Base-by-base conservation (phyloP, 1,140 invertebrate genomes). In the Delia radicum region DNA sequence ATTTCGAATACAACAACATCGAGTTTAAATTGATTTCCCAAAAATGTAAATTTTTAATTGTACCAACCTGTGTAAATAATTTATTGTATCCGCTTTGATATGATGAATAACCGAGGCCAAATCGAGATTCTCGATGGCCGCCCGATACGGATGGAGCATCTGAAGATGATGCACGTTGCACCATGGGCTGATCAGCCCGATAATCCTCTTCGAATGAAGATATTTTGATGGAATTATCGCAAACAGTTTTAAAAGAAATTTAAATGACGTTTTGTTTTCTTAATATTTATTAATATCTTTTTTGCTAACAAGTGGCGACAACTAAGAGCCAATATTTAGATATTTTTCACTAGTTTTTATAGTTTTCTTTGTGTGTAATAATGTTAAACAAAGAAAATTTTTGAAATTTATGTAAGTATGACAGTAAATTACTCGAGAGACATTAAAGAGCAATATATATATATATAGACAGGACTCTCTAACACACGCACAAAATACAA, bases 61-160 rank as follows among this genome's bases (percentile, higher is more conserved):
- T 29, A 31, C 77, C 21, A 87, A 95, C 94, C 94, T 95, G 94
- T 78, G 94, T 94, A 86, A 95, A 95, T 82, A 95, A 90, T 89
- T 95, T 95, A 89, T 95, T 95, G 90, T 95, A 95, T 88, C 93
- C 94, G 88, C 91, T 92, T 86, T 91, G 90, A 87, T 92, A 93
- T 86, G 89, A 90, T 87, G 91, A 92, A 89, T 94, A 94, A 85
- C 93, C 93, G 78, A 86, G 82, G 79, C 84, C 85, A 85, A 86
- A 86, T 80, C 85, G 84, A 83, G 85, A 84, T 74, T 86, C 85
- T 79, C 85, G 83, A 81, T 82, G 81, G 81, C 82, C 82, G 61
- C 84, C 84, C 78, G 85, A 80, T 79, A 85, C 79, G 76, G 82
- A 83, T 79, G 85, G 85, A 83, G 81, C 85, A 85, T 86, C 85